Conservation (phyloP, 2,888 invertebrate genomes). For the Dryobota labecula region DNA sequence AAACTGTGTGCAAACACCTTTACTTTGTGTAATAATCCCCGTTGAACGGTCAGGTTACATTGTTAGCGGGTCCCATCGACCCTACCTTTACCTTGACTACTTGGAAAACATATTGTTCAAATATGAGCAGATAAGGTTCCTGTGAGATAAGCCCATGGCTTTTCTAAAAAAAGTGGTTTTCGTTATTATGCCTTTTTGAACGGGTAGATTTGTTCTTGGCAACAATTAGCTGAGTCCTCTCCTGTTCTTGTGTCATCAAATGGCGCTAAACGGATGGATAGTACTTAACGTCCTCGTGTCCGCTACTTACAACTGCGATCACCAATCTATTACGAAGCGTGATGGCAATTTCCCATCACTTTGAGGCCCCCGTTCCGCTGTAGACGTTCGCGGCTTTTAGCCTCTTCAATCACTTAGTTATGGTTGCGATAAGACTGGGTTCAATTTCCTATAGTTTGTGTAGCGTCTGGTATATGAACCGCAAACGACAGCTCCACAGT, state of each 20-base stretch:
- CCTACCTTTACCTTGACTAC: slow-evolving; percentile 9
- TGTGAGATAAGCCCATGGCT: not conserved
- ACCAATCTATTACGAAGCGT: not conserved
- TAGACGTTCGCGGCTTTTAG: not conserved
- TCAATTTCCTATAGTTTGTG: not conserved
- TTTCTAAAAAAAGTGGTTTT: slow-evolving; percentile 6
- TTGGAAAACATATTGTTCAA: slow-evolving; percentile 25
- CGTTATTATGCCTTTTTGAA: not conserved
- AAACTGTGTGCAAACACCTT: slow-evolving; percentile 57
- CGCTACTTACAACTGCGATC: not conserved
- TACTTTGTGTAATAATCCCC: slow-evolving; percentile 45
- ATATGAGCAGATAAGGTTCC: not conserved
- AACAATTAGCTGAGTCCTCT: not conserved
- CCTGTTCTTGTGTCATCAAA: not conserved
- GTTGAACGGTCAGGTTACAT: slow-evolving; percentile 59
- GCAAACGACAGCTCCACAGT: slow-evolving; percentile 3
- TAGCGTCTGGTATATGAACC: slow-evolving; percentile 14
- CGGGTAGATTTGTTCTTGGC: not conserved
- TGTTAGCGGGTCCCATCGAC: slow-evolving; percentile 35
- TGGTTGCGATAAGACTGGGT: slow-evolving; percentile 8
- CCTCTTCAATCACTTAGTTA: not conserved
- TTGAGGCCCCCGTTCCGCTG: not conserved
- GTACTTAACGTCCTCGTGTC: not conserved
- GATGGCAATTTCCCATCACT: not conserved
- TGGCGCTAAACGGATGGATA: too few relatives aligned